phyloP scores from a whole-genome alignment of 2,888 invertebrate genomes.

The Tyria jacobaeae region DNA sequence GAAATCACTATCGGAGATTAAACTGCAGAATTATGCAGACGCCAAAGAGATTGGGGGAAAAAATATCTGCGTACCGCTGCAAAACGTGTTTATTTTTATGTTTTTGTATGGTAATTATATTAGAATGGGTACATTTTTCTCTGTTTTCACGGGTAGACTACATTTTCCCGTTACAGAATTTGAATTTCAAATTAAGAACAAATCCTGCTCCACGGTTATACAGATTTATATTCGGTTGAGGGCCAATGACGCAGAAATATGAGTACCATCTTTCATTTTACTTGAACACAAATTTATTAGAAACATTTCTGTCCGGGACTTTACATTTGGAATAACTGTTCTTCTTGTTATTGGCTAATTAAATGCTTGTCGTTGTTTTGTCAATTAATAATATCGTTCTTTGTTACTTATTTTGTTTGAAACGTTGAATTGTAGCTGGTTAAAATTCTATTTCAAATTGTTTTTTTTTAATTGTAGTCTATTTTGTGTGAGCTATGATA shows the following conservation, averaged over 20 bases:
- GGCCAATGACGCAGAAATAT: slow-evolving; percentile 78
- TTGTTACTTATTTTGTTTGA: not conserved
- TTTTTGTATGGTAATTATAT: slow-evolving; percentile 78
- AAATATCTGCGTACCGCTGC: slow-evolving; percentile 50
- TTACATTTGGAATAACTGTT: slow-evolving; percentile 45
- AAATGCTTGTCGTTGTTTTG: slow-evolving; percentile 42
- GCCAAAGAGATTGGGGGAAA: slow-evolving; percentile 48
- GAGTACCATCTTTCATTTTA: slow-evolving; percentile 75
- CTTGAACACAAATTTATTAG: slow-evolving; percentile 66
- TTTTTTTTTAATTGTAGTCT: too few species aligned
- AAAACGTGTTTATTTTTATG: slow-evolving; percentile 68
- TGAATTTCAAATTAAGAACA: slow-evolving; percentile 79
- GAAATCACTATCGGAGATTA: slow-evolving; percentile 29
- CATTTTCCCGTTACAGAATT: slow-evolving; percentile 75
- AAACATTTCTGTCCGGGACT: slow-evolving; percentile 62
- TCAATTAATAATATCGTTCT: slow-evolving; percentile 24
- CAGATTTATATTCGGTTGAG: slow-evolving; percentile 75
- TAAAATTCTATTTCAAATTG: too few species aligned
- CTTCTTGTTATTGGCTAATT: slow-evolving; percentile 49
- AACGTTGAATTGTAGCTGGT: not conserved
- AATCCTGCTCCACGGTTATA: slow-evolving; percentile 75
- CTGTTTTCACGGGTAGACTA: slow-evolving; percentile 67
- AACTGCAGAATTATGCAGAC: slow-evolving; percentile 54
- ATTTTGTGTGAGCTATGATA: too few species aligned
- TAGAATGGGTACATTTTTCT: slow-evolving; percentile 75